phyloP scores from a whole-genome alignment of 2,888 invertebrate species.

The Aphelenchoides bicaudatus region DNA sequence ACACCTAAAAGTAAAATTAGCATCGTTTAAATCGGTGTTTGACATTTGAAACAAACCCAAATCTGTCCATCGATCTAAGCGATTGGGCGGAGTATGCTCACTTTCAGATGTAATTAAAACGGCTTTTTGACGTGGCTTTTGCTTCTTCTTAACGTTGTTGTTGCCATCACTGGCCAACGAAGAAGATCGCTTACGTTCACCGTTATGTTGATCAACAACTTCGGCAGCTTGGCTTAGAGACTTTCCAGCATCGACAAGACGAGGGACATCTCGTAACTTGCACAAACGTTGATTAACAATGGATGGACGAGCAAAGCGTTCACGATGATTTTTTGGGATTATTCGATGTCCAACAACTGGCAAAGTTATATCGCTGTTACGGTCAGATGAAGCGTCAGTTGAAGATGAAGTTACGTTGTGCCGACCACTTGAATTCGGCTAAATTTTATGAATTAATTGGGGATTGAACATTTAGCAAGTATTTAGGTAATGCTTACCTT shows the following conservation, averaged over 20 bases:
- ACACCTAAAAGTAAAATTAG: neutral
- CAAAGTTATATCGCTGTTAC: constrained; percentile 16
- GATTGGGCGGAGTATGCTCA: constrained; percentile 1
- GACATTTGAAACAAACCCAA: neutral
- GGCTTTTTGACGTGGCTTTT: too few species aligned
- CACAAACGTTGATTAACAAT: constrained; percentile 19
- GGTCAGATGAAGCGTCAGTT: neutral
- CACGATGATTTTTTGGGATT: constrained; percentile 14
- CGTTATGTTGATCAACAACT: neutral
- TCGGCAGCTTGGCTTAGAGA: constrained; percentile 12
- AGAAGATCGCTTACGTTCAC: neutral
- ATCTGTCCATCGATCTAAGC: constrained; percentile 6
- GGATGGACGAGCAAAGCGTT: constrained; percentile 17
- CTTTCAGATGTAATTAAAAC: neutral
- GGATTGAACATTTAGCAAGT: neutral
- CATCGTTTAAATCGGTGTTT: neutral
- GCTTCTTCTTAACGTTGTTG: constrained; percentile 3
- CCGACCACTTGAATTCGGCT: too few species aligned
- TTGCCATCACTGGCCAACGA: neutral
- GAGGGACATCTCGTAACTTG: constrained; percentile 9
- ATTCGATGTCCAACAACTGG: constrained; percentile 32
- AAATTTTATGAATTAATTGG: neutral
- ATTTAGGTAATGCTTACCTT: constrained; percentile 14
- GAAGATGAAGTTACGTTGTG: constrained; percentile 8
- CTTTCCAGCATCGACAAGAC: constrained; percentile 15